phyloP scores from a whole-genome alignment of 2,113 vertebrate genomes.

The Narcine bancroftii region DNA sequence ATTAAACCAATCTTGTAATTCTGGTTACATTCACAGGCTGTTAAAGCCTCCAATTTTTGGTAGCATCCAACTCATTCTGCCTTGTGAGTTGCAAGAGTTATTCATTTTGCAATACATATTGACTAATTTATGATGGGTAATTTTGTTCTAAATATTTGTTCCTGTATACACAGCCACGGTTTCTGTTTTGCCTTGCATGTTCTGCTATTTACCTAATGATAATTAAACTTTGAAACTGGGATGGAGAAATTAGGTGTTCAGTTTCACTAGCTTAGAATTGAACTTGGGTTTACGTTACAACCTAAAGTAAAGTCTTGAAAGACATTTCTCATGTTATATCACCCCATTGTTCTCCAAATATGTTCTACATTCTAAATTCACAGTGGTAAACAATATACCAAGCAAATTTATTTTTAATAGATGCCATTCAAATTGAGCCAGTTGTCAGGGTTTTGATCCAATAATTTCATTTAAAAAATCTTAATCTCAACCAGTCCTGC shows the following conservation, averaged over 20 bases:
- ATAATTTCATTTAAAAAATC: background rate
- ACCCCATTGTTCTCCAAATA: background rate
- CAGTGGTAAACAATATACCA: background rate
- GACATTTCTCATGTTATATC: background rate
- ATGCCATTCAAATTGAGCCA: background rate
- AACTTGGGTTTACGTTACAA: background rate
- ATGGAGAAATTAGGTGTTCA: background rate
- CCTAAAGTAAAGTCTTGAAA: background rate
- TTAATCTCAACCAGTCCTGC: background rate
- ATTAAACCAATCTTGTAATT: slow-evolving; percentile 13
- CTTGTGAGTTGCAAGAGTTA: background rate
- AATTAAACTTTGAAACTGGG: background rate
- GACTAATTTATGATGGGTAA: background rate
- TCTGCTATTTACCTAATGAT: background rate
- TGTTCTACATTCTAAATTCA: background rate
- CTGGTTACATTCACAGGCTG: background rate
- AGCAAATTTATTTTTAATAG: background rate
- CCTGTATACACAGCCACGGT: background rate
- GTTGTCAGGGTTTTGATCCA: background rate
- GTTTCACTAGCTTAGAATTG: background rate
- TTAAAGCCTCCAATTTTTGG: background rate
- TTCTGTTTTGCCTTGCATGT: background rate
- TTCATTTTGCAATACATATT: background rate
- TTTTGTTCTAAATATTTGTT: background rate
- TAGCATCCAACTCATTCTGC: background rate